Conservation (phyloP, 2,797 vertebrate species). For the Lateolabrax maculatus region DNA sequence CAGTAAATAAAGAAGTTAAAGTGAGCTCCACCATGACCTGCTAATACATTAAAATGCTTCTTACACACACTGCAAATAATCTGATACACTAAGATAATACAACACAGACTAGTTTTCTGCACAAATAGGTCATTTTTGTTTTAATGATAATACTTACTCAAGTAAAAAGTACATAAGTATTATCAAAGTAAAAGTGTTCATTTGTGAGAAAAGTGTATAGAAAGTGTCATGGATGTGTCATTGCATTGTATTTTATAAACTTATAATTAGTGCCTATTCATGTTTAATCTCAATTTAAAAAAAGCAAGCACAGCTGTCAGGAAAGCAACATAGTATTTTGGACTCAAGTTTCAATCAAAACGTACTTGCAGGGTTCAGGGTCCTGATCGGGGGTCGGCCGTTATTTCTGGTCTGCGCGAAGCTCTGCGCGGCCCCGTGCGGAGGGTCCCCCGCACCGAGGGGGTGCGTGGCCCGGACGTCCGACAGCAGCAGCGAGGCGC, state of each 20-base stretch:
- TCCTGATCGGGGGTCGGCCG: conserved; percentile 65
- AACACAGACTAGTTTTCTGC: background rate
- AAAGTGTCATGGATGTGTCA: too few species aligned
- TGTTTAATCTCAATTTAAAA: too few species aligned
- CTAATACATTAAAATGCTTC: background rate
- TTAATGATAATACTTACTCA: background rate
- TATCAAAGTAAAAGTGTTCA: background rate
- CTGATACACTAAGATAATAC: background rate
- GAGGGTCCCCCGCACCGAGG: conserved; percentile 64
- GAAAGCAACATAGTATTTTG: background rate
- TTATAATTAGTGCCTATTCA: too few species aligned
- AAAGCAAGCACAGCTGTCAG: background rate
- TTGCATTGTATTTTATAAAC: background rate
- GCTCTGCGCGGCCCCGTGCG: conserved; percentile 75
- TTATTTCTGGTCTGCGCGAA: conserved; percentile 77
- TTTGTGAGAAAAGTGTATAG: too few species aligned
- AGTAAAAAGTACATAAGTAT: background rate
- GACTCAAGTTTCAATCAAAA: background rate
- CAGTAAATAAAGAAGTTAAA: background rate
- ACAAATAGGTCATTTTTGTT: background rate
- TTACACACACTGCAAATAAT: background rate
- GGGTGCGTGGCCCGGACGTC: conserved; percentile 77
- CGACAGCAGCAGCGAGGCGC: conserved; percentile 74
- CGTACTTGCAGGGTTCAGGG: conserved; percentile 82
- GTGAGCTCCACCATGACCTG: background rate